Evolutionary conservation across 1,140 invertebrate species (phyloP).

Genomic region (Eriocheir sinensis): DNA sequence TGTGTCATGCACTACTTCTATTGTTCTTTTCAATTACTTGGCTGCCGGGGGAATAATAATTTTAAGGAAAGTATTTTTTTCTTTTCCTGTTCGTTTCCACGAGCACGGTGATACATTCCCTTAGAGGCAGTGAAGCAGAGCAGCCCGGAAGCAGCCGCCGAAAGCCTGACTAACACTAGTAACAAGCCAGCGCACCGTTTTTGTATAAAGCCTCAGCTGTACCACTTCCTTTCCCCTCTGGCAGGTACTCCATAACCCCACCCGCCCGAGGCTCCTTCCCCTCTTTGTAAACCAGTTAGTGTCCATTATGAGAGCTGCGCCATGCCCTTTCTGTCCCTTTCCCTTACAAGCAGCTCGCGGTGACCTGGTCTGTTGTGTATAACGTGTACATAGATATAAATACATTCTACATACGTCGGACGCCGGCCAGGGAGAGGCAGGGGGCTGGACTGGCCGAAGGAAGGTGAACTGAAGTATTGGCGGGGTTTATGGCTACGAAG

Average conservation of each 20-base stretch:
- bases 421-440: background rate
- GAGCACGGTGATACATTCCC: background rate
- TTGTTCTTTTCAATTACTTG: background rate
- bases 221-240: background rate
- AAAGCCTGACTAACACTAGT: too few relatives aligned
- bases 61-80: too few relatives aligned
- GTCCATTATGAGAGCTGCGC: background rate
- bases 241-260: too few relatives aligned
- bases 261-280: background rate
- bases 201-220: background rate
- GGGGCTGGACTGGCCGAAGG: background rate
- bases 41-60: background rate
- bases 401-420: constrained; percentile 17
- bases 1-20: background rate
- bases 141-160: background rate
- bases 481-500: background rate
- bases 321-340: background rate
- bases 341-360: background rate
- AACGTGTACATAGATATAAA: constrained; percentile 39
- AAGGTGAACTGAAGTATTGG: background rate
- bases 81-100: background rate
- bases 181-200: background rate
- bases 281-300: too few relatives aligned
- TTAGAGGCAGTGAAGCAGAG: background rate
- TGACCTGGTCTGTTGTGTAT: constrained; percentile 49